Evolutionary conservation across 2,797 vertebrate species (phyloP).

Genomic region (Hydrocynus forskahlii): DNA sequence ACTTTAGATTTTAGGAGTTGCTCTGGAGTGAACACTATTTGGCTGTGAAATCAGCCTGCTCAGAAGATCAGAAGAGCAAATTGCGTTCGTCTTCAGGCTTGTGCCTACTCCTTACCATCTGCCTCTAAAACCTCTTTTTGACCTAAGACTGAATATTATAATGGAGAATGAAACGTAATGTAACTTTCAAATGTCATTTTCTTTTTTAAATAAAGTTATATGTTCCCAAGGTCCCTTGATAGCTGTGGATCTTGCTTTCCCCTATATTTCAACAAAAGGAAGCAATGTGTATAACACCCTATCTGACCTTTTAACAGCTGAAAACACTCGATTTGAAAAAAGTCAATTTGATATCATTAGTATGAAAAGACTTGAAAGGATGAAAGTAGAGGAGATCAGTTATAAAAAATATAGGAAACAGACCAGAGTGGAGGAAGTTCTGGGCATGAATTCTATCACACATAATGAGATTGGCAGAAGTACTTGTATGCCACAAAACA

Average conservation of each 20-base stretch:
- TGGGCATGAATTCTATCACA: too few relatives aligned
- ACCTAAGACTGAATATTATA: neutral
- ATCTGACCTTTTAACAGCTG: neutral
- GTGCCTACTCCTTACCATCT: conserved; percentile 16
- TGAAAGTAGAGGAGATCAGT: neutral
- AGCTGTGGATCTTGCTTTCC: too few relatives aligned
- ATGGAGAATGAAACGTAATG: neutral
- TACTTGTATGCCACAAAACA: too few relatives aligned
- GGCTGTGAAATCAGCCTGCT: neutral
- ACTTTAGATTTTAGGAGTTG: neutral
- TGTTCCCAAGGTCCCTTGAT: neutral
- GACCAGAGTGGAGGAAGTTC: too few relatives aligned
- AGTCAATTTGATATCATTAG: too few relatives aligned
- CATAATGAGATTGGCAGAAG: too few relatives aligned
- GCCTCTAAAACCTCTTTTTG: neutral
- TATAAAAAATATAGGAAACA: too few relatives aligned
- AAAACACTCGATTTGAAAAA: neutral
- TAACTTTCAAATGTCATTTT: neutral
- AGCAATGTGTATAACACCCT: neutral
- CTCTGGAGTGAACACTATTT: neutral
- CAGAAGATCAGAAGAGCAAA: neutral
- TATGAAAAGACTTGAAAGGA: neutral
- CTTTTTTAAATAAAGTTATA: neutral
- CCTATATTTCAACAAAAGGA: neutral
- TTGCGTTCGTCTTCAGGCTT: neutral